phyloP scores from a whole-genome alignment of 2,113 vertebrate genomes.

The Amphiprion ocellaris region DNA sequence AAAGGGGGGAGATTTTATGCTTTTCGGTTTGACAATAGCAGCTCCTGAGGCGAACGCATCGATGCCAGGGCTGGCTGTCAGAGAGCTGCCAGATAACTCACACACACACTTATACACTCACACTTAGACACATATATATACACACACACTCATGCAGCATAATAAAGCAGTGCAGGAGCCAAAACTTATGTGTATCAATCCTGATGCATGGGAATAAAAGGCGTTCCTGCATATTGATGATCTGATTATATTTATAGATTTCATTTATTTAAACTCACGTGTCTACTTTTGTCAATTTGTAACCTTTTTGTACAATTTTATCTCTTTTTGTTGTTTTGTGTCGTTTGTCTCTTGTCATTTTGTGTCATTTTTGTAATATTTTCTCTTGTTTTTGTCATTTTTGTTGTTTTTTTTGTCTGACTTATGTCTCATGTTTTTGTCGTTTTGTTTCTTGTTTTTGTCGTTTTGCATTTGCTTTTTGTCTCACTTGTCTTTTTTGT shows the following conservation, averaged over 20 bases:
- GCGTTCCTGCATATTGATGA: neutral
- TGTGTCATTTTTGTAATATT: too few species aligned
- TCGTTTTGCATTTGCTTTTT: too few species aligned
- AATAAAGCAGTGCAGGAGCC: slow-evolving; percentile 13
- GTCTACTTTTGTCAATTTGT: too few species aligned
- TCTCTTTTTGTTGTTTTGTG: too few species aligned
- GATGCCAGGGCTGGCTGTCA: slow-evolving; percentile 61
- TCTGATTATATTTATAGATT: neutral
- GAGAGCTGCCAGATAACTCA: slow-evolving; percentile 31
- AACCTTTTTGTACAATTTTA: too few species aligned
- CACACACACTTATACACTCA: neutral
- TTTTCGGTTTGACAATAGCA: slow-evolving; percentile 53
- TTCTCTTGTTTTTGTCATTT: too few species aligned
- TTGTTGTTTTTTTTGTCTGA: too few species aligned
- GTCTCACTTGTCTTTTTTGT: too few species aligned
- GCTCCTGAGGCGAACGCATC: slow-evolving; percentile 60
- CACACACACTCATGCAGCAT: neutral
- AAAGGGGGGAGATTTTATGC: slow-evolving; percentile 60
- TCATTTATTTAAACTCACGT: too few species aligned
- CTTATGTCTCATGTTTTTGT: too few species aligned
- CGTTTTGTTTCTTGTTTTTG: too few species aligned
- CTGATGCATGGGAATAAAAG: neutral
- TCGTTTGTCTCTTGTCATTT: too few species aligned
- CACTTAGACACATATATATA: slow-evolving; percentile 4
- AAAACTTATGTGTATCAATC: neutral